phyloP scores from a whole-genome alignment of 2,113 vertebrate genomes.

The Stegastes partitus region DNA sequence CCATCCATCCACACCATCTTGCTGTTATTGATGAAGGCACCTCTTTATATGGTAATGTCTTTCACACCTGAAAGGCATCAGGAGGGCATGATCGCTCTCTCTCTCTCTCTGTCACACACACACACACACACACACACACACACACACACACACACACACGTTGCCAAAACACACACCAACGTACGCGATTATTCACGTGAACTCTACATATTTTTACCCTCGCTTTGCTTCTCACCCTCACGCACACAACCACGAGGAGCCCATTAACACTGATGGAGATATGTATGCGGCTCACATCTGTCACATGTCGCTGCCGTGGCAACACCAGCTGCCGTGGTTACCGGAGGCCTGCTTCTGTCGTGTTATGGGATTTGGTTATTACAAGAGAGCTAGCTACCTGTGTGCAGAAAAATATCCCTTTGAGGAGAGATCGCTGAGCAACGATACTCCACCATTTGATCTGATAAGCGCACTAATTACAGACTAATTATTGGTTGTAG shows the following conservation, averaged over 20 bases:
- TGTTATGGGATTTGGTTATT: constrained; percentile 74
- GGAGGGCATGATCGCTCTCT: constrained; percentile 66
- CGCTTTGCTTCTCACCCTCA: constrained; percentile 46
- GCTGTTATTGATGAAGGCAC: constrained; percentile 78
- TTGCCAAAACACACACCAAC: constrained; percentile 31
- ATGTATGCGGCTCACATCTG: constrained; percentile 82
- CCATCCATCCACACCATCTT: constrained; percentile 72
- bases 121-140: background rate
- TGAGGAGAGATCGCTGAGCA: constrained; percentile 29
- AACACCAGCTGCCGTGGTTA: constrained; percentile 79
- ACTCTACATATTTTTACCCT: constrained; percentile 57
- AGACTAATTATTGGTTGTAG: constrained; percentile 52
- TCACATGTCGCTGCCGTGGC: constrained; percentile 79
- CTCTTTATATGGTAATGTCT: constrained; percentile 87
- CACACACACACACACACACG: constrained; percentile 5
- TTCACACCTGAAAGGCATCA: constrained; percentile 82
- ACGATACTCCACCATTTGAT: constrained; percentile 55
- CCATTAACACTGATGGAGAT: constrained; percentile 80
- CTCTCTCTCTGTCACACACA: background rate
- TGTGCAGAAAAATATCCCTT: constrained; percentile 48
- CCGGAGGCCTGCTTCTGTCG: constrained; percentile 48
- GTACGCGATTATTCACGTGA: constrained; percentile 41
- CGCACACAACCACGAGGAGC: constrained; percentile 60
- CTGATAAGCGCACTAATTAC: constrained; percentile 69
- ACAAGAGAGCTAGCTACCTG: constrained; percentile 58